phyloP scores from a whole-genome alignment of 2,113 vertebrate genomes.

The Rhinogobius similis region DNA sequence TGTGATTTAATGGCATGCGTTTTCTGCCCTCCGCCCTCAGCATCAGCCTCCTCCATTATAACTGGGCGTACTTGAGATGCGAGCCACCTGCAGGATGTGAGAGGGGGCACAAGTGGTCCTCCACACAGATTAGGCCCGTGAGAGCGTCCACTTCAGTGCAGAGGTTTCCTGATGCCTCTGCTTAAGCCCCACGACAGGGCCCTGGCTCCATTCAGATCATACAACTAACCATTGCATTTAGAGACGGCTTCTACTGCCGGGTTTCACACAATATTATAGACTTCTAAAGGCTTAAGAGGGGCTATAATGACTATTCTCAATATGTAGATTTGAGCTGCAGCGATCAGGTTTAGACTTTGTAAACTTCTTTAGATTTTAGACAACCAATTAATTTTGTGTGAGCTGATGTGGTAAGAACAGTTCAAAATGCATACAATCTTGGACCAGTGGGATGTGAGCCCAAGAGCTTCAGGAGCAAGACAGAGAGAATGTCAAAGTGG shows the following conservation, averaged over 20 bases:
- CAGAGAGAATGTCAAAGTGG: too few species aligned
- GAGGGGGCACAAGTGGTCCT: constrained; percentile 70
- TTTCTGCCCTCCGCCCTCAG: constrained; percentile 26
- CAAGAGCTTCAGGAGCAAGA: too few species aligned
- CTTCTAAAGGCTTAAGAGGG: background rate
- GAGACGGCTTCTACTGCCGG: constrained; percentile 38
- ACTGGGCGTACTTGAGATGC: constrained; percentile 82
- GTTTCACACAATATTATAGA: background rate
- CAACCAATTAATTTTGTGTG: too few species aligned
- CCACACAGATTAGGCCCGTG: constrained; percentile 80
- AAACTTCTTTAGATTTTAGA: background rate
- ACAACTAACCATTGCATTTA: constrained; percentile 52
- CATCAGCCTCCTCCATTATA: constrained; percentile 48
- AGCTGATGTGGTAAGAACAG: too few species aligned
- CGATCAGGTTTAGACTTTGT: background rate
- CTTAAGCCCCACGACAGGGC: constrained; percentile 74
- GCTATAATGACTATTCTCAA: background rate
- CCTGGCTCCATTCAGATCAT: constrained; percentile 60
- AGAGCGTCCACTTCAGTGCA: constrained; percentile 72
- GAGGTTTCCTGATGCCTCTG: constrained; percentile 76
- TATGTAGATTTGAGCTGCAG: background rate
- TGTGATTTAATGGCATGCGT: background rate
- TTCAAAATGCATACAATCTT: too few species aligned
- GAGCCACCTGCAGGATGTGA: constrained; percentile 77
- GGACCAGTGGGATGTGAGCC: too few species aligned